Conservation (phyloP, 2,797 vertebrate genomes). For the Cossypha polioptera region DNA sequence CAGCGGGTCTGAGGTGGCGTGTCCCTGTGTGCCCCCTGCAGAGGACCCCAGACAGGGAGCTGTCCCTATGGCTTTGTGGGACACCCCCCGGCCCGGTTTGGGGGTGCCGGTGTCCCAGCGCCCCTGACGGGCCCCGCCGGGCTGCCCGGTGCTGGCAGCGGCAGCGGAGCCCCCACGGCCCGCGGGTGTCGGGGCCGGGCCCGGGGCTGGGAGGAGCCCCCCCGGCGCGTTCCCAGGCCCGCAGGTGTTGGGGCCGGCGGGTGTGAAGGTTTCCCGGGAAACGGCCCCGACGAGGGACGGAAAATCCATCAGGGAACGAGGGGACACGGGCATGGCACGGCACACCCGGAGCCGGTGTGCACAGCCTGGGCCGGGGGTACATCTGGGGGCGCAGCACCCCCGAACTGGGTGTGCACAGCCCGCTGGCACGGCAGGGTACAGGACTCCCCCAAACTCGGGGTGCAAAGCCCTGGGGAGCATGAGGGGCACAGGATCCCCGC, state of each 20-base stretch:
- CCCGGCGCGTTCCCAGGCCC: slow-evolving; percentile 53
- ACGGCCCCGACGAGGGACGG: neutral
- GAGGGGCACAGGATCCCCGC: neutral
- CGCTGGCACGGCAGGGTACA: neutral
- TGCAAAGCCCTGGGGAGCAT: neutral
- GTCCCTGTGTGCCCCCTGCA: too few species aligned
- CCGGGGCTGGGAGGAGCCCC: neutral
- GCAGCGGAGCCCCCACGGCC: neutral
- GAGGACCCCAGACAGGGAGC: neutral
- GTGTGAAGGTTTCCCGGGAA: slow-evolving; percentile 53
- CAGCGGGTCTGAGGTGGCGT: accelerated
- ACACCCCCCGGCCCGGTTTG: neutral
- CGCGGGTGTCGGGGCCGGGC: neutral
- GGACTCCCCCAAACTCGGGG: neutral
- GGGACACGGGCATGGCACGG: neutral
- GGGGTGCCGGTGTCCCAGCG: neutral
- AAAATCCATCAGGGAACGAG: neutral
- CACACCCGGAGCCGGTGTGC: too few species aligned
- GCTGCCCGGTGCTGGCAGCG: neutral
- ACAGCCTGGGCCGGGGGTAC: neutral
- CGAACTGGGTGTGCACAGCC: neutral
- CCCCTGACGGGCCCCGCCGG: neutral
- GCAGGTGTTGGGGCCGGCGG: neutral
- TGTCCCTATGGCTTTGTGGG: neutral
- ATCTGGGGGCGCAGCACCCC: neutral